Evolutionary conservation across 2,113 vertebrate genomes (phyloP), one percentile per base, ranked within the genome.

Genomic region (Sinocyclocheilus anshuiensis): DNA sequence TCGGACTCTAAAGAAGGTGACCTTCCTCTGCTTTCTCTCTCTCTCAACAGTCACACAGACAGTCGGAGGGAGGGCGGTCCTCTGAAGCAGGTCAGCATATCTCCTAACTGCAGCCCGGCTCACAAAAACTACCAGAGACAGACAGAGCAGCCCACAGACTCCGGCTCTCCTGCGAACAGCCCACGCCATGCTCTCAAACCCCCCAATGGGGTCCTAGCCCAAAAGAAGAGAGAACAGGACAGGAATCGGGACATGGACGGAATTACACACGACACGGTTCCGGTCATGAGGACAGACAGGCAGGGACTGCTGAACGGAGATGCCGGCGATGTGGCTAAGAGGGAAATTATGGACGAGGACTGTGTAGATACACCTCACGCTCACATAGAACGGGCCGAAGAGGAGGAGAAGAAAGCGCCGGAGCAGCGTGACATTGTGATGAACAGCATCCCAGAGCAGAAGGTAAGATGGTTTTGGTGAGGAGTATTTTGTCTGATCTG

Each of bases 251-350:
- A 89, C 48, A 33, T 80, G 77, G 77, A 80, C 0, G 20, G 67
- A 83, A 55, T 26, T 24, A 48, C 26, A 42, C 78, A 20, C 9
- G 13, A 85, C 4, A 33, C 65, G 0, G 81, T 81, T 81, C 39
- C 81, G 11, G n/a, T 3, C 1, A 77, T 48, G 81, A 89, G 86
- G 78, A 85, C 26, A 74, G 90, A 90, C 61, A 29, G 29, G 4
- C 78, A 11, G 0, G 88, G 39, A 53, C 89, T 95, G 82, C 87
- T 95, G 6, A 95, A 95, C 50, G 95, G 95, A 84, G 93, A 94
- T 18, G 85, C 87, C 76, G 90, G 81, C 80, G 87, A 24, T 55
- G 24, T 33, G 20, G 24, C 33, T n/a, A n/a, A 61, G 12, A 61
- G 87, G 36, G 71, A 74, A 57, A 88, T 81, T 75, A 33, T 85